These are phyloP conservation scores for Prochilodus magdalenae DNA, from an alignment of 2,113 vertebrate genomes.

Conservation along the genomic window DNA sequence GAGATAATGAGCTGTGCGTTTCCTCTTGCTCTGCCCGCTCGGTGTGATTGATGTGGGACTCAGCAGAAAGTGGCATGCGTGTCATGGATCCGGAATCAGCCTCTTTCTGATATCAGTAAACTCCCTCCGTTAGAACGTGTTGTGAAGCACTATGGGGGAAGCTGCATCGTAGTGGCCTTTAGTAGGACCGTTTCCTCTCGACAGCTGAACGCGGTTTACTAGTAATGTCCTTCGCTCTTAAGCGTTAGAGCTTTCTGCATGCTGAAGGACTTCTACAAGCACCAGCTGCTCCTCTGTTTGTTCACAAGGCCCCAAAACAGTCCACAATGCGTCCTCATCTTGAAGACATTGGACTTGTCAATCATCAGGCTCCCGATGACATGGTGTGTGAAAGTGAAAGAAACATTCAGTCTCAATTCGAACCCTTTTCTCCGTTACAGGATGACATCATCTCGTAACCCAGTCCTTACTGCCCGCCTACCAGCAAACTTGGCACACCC, in stretches of 20 bases:
- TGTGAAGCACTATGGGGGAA: not conserved
- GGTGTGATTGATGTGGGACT: not conserved
- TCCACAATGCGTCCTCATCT: not conserved
- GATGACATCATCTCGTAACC: no score
- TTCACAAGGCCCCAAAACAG: not conserved
- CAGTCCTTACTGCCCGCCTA: no score
- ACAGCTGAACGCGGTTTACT: constrained; percentile 1
- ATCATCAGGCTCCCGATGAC: no score
- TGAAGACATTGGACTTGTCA: not conserved
- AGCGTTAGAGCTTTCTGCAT: not conserved
- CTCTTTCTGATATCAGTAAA: not conserved
- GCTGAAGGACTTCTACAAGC: not conserved
- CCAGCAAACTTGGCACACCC: no score
- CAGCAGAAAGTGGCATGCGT: not conserved
- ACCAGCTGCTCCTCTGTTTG: not conserved
- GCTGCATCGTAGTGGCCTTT: not conserved
- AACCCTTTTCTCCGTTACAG: no score
- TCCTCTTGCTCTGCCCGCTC: not conserved
- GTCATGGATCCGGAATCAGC: not conserved
- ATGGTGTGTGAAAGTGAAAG: no score
- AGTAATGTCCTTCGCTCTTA: not conserved
- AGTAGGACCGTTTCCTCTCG: not conserved
- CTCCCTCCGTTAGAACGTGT: not conserved
- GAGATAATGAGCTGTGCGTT: constrained; percentile 3
- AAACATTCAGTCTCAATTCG: no score